Conservation (phyloP, 2,113 vertebrate species). For the Callionymus lyra region DNA sequence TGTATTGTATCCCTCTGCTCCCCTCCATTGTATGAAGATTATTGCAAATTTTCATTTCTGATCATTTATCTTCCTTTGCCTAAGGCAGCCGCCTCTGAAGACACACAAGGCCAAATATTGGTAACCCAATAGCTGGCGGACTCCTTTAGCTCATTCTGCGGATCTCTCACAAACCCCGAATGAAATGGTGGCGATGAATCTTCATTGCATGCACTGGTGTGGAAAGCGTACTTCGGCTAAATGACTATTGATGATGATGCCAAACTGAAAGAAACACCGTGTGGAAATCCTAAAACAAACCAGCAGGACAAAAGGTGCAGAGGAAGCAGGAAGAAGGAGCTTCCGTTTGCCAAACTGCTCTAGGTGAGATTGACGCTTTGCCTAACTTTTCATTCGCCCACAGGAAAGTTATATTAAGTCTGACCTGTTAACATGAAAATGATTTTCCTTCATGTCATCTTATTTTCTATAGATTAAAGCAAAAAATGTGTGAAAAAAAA, state of each 20-base stretch:
- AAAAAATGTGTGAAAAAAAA: too few relatives aligned
- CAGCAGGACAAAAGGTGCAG: slow-evolving; percentile 14
- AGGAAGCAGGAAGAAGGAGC: slow-evolving; percentile 16
- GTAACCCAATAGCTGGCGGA: slow-evolving; percentile 36
- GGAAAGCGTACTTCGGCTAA: slow-evolving; percentile 59
- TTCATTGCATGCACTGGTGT: slow-evolving; percentile 62
- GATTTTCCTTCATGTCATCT: too few relatives aligned
- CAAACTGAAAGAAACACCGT: slow-evolving; percentile 46
- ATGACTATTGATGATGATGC: slow-evolving; percentile 72
- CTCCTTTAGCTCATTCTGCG: slow-evolving; percentile 23
- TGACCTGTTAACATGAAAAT: too few relatives aligned
- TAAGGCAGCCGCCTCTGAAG: slow-evolving; percentile 23
- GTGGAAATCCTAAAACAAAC: slow-evolving; percentile 44
- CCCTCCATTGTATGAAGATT: slow-evolving; percentile 19
- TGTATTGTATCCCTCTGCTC: slow-evolving; percentile 13
- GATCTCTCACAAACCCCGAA: slow-evolving; percentile 25
- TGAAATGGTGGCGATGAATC: slow-evolving; percentile 70
- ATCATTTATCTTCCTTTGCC: slow-evolving; percentile 41
- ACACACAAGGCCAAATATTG: slow-evolving; percentile 53
- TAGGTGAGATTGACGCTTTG: too few relatives aligned
- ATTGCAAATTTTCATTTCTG: slow-evolving; percentile 37
- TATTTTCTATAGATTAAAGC: too few relatives aligned
- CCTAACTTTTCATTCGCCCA: too few relatives aligned
- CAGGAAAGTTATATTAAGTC: too few relatives aligned
- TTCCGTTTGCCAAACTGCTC: neutral